phyloP scores from a whole-genome alignment of 2,888 invertebrate species.

The Byasa hedistus region DNA sequence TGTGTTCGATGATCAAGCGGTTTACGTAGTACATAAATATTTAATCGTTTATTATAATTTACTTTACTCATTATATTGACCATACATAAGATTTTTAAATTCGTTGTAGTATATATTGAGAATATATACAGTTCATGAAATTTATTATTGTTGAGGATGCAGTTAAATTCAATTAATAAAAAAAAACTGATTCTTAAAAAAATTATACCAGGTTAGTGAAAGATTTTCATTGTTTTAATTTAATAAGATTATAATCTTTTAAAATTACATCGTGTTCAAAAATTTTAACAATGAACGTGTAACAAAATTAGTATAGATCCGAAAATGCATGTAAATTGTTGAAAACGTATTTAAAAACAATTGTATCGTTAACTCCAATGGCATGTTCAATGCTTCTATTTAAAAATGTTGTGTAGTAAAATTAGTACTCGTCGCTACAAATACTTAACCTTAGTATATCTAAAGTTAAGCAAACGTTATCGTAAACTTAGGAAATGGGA shows the following conservation, averaged over 20 bases:
- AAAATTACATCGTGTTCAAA: not conserved
- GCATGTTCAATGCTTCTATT: not conserved
- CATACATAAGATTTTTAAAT: too few relatives aligned
- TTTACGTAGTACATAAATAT: not conserved
- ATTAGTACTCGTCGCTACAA: not conserved
- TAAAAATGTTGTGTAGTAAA: not conserved
- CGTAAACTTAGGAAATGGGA: conserved; percentile 12
- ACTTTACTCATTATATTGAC: not conserved
- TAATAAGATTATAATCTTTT: not conserved
- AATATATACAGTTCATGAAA: too few relatives aligned
- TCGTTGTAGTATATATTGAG: too few relatives aligned
- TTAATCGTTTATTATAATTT: not conserved
- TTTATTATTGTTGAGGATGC: too few relatives aligned
- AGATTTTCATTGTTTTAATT: not conserved
- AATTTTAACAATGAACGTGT: too few relatives aligned
- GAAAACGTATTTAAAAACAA: too few relatives aligned
- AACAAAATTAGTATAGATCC: not conserved
- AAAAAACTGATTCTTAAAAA: too few relatives aligned
- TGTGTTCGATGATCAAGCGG: not conserved
- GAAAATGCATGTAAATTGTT: too few relatives aligned
- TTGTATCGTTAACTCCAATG: too few relatives aligned
- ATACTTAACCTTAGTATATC: conserved; percentile 1
- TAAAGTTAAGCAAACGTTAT: conserved; percentile 7
- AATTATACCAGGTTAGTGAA: not conserved
- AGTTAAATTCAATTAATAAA: too few relatives aligned